Evolutionary conservation across 2,113 vertebrate species (phyloP).

Genomic region (Festucalex cinctus): DNA sequence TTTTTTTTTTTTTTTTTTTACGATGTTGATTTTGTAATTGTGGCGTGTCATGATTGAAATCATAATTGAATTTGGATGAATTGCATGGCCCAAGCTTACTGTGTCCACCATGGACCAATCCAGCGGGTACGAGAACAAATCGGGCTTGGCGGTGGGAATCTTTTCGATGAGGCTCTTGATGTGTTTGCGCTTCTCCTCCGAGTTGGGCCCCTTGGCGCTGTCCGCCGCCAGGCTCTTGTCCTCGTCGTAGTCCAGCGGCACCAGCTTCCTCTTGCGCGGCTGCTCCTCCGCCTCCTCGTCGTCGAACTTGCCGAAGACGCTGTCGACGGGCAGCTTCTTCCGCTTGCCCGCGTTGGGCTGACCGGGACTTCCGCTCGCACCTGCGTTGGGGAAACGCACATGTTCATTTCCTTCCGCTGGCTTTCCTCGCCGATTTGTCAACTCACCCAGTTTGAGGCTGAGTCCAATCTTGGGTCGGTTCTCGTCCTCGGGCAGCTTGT

Average conservation of each 20-base stretch:
- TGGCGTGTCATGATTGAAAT: too few species aligned
- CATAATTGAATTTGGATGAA: too few species aligned
- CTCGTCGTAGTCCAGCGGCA: constrained; percentile 95
- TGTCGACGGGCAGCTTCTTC: constrained; percentile 95
- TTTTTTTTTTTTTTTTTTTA: too few species aligned
- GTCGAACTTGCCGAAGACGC: constrained; percentile 96
- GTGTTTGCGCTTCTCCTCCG: constrained; percentile 96
- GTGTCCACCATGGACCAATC: constrained; percentile 98
- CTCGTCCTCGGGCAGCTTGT: constrained; percentile 88
- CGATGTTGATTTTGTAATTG: too few species aligned
- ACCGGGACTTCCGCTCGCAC: constrained; percentile 89
- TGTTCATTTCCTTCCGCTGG: too few species aligned
- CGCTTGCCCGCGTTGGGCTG: constrained; percentile 89
- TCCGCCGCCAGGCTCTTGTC: constrained; percentile 82
- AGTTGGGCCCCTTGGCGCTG: constrained; percentile 84
- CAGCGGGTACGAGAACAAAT: constrained; percentile 94
- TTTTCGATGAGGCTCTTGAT: constrained; percentile 99
- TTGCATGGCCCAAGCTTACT: too few species aligned
- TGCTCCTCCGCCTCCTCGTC: constrained; percentile 95
- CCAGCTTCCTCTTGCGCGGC: constrained; percentile 93
- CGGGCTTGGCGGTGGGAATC: constrained; percentile 95
- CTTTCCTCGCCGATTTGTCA: too few species aligned
- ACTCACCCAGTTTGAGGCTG: constrained; percentile 91
- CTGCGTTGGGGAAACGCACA: constrained; percentile 50
- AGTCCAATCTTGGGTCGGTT: constrained; percentile 94